Percentiles rank a stretch among this genome's conserved stretches.
Conservation (phyloP, 2,797 vertebrate genomes). For the Typhlichthys eigenmanni region DNA sequence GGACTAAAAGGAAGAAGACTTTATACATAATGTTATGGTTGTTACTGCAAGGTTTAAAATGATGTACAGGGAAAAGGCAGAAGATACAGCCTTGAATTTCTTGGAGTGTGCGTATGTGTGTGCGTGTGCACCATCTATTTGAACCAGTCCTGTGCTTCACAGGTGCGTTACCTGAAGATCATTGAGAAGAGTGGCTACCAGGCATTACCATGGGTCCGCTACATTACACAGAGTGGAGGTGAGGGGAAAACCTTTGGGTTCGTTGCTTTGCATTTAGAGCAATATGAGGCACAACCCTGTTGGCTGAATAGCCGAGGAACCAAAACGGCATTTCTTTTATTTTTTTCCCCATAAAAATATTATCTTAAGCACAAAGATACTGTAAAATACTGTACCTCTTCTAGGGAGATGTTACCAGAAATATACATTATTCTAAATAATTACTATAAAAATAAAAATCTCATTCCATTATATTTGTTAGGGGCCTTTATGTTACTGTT, state of each 20-base stretch:
- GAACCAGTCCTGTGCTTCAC: constrained; percentile 24
- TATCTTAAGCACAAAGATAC: no score
- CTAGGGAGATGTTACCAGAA: no score
- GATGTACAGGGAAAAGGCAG: background rate
- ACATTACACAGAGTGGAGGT: constrained; percentile 86
- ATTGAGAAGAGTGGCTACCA: constrained; percentile 86
- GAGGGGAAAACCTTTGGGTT: constrained; percentile 40
- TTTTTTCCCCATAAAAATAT: no score
- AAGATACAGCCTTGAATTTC: background rate
- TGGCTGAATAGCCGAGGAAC: no score
- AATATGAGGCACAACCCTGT: no score
- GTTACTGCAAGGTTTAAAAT: background rate
- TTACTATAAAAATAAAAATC: no score
- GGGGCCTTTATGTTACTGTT: no score
- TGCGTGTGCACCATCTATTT: constrained; percentile 10
- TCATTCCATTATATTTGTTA: no score
- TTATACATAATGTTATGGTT: background rate
- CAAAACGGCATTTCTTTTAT: no score
- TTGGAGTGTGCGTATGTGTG: background rate
- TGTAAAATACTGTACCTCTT: no score
- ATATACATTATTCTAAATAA: no score
- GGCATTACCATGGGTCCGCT: constrained; percentile 83
- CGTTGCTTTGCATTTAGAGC: no score
- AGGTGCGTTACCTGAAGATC: constrained; percentile 85
- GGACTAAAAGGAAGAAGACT: background rate